A percentile compares a stretch with the other conserved stretches of the same genome.
Conservation (phyloP, 2,113 vertebrate species). For the Platysternon megacephalum region DNA sequence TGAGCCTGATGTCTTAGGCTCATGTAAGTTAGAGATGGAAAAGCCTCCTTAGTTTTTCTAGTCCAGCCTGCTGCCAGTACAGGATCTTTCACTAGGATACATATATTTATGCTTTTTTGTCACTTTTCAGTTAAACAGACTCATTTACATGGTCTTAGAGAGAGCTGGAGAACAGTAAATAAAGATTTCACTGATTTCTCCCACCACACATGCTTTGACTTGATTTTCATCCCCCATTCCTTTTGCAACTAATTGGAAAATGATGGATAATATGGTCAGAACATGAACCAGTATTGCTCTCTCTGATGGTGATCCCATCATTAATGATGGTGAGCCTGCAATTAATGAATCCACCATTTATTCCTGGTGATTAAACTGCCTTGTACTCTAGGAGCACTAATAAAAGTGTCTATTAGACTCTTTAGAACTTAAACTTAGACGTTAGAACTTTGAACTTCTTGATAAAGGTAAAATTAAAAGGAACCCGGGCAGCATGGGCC, state of each 20-base stretch:
- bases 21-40: not conserved
- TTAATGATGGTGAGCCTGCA: not conserved
- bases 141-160: not conserved
- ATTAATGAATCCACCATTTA: not conserved
- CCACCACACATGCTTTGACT: fast-evolving
- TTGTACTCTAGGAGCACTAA: not conserved
- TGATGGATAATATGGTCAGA: not conserved
- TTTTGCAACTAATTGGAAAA: not conserved
- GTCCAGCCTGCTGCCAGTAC: not conserved
- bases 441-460: not conserved
- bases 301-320: not conserved
- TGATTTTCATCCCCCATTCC: not conserved
- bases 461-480: not conserved
- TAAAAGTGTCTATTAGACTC: not conserved
- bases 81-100: not conserved
- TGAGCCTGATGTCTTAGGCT: not conserved
- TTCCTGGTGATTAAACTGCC: not conserved
- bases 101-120: not conserved
- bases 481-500: not conserved
- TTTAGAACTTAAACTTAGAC: not conserved
- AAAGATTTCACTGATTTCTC: not conserved
- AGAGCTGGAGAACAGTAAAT: not conserved
- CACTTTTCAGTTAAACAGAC: not conserved
- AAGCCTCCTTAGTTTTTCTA: not conserved
- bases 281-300: not conserved